phyloP scores from a whole-genome alignment of 2,113 vertebrate genomes.

The Gila orcuttii region DNA sequence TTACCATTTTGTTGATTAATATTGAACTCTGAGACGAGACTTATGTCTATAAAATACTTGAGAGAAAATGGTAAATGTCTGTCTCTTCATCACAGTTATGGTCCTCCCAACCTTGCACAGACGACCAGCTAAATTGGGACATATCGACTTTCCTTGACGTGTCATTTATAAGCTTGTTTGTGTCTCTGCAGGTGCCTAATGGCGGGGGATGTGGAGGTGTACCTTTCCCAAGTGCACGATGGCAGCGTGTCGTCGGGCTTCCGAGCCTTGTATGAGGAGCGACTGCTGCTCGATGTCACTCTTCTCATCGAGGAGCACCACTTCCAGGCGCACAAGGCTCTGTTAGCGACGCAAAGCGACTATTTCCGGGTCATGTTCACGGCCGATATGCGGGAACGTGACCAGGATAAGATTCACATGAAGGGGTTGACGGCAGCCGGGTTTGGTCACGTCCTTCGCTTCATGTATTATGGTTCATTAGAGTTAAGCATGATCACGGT shows the following conservation, averaged over 20 bases:
- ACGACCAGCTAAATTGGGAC: background rate
- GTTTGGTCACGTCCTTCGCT: slow-evolving; percentile 95
- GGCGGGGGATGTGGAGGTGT: slow-evolving; percentile 99
- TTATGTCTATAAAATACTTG: background rate
- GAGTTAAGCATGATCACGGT: slow-evolving; percentile 98
- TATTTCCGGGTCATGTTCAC: slow-evolving; percentile 99
- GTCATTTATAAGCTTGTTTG: background rate
- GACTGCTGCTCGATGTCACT: slow-evolving; percentile 96
- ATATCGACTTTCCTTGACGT: background rate
- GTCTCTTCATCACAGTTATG: background rate
- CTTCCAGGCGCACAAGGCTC: slow-evolving; percentile 99
- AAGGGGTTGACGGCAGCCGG: slow-evolving; percentile 97
- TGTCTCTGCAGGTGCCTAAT: slow-evolving; percentile 88
- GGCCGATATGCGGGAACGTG: slow-evolving; percentile 97
- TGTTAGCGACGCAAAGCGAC: slow-evolving; percentile 98
- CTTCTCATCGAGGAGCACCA: slow-evolving; percentile 98
- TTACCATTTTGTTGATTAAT: background rate
- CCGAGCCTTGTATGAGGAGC: slow-evolving; percentile 97
- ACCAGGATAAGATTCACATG: slow-evolving; percentile 99
- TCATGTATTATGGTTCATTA: slow-evolving; percentile 99
- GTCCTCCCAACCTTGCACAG: background rate
- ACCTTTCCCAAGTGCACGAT: slow-evolving; percentile 97
- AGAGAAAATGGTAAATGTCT: background rate
- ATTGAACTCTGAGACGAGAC: background rate
- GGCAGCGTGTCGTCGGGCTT: slow-evolving; percentile 98